phyloP scores from a whole-genome alignment of 1,140 invertebrate species.

The Cepaea nemoralis region DNA sequence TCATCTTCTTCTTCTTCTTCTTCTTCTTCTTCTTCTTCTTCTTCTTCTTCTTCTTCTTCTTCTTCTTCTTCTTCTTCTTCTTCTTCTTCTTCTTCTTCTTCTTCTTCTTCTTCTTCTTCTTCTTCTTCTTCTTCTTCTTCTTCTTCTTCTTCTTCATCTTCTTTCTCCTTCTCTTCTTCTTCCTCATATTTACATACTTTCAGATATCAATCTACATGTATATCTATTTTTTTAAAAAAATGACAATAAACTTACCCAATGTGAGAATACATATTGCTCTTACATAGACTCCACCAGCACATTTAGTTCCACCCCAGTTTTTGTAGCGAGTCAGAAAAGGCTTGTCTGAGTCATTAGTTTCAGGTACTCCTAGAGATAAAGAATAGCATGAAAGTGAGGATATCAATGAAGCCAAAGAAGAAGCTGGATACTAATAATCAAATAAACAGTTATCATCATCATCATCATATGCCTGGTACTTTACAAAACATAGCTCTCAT shows the following conservation, averaged over 20 bases:
- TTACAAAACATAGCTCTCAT: too few relatives aligned
- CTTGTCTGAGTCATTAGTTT: constrained; percentile 26
- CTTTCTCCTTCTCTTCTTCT: constrained; percentile 10
- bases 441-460: too few relatives aligned
- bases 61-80: too few relatives aligned
- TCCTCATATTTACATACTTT: too few relatives aligned
- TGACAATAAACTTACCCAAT: too few relatives aligned
- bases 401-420: too few relatives aligned
- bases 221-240: too few relatives aligned
- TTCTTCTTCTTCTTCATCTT: neutral
- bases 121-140: neutral
- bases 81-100: neutral
- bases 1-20: neutral
- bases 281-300: constrained; percentile 4
- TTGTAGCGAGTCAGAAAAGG: constrained; percentile 36
- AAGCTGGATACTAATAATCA: too few relatives aligned
- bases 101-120: neutral
- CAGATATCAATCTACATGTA: too few relatives aligned
- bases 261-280: constrained; percentile 26
- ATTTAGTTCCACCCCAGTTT: constrained; percentile 21
- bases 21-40: neutral
- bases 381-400: neutral
- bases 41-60: too few relatives aligned
- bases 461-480: too few relatives aligned
- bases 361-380: neutral